Evolutionary conservation across 2,797 vertebrate species (phyloP).

Genomic region (Mionectes olivaceus): DNA sequence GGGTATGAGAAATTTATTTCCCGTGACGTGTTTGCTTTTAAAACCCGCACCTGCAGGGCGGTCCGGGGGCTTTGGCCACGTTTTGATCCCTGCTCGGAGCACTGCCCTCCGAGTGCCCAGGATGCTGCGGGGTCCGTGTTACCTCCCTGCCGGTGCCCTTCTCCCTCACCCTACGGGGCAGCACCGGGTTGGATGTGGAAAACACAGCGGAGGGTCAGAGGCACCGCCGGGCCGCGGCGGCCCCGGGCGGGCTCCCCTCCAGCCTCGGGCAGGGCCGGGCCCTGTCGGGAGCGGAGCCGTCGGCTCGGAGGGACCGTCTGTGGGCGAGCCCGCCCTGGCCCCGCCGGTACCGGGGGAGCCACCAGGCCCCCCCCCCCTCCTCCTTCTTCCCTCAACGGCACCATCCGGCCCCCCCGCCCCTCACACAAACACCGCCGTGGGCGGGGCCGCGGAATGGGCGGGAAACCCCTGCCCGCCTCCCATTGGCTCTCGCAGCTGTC

Average conservation of each 20-base stretch:
- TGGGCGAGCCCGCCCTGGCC: accelerated
- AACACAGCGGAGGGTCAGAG: background rate
- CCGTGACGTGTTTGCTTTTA: background rate
- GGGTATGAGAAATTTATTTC: background rate
- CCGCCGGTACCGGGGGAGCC: too few relatives aligned
- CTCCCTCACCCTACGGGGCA: background rate
- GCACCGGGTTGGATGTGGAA: background rate
- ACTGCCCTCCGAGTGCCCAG: accelerated
- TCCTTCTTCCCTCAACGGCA: background rate
- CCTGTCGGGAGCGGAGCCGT: accelerated
- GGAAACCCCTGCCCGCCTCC: accelerated
- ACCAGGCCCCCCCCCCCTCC: too few relatives aligned
- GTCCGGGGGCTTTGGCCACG: background rate
- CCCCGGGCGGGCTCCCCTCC: background rate
- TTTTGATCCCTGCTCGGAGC: too few relatives aligned
- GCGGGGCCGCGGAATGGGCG: slow-evolving; percentile 15
- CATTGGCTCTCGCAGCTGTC: accelerated
- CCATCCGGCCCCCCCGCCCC: too few relatives aligned
- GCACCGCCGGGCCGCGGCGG: accelerated
- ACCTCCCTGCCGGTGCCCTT: background rate
- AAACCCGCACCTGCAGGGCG: accelerated
- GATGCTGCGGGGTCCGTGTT: accelerated
- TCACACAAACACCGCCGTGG: slow-evolving; percentile 12
- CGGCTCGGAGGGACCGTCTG: too few relatives aligned
- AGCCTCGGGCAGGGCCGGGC: too few relatives aligned